Percentiles rank a stretch among this genome's conserved stretches.
Evolutionary conservation across 2,113 vertebrate genomes (phyloP).

Genomic region (Ahaetulla prasina): DNA sequence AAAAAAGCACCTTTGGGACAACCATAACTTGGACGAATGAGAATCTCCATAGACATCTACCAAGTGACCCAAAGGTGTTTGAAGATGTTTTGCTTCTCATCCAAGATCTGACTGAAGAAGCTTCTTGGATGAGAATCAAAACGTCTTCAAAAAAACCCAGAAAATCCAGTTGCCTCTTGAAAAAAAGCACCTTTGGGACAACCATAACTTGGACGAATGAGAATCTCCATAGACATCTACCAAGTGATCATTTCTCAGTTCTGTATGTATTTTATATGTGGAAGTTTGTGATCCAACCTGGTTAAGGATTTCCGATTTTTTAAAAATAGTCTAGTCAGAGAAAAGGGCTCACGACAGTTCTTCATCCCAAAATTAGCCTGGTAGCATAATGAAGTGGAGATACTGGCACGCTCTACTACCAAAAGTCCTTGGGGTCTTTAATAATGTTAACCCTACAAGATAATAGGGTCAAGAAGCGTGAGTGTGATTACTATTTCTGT

Average conservation of each 20-base stretch:
- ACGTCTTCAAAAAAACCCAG: too few relatives aligned
- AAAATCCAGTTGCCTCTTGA: too few relatives aligned
- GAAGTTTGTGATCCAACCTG: slow-evolving; percentile 48
- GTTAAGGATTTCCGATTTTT: neutral
- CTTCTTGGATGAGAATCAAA: too few relatives aligned
- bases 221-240: neutral
- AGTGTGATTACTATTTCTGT: neutral
- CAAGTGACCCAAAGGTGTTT: too few relatives aligned
- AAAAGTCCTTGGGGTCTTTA: neutral
- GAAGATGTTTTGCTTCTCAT: too few relatives aligned
- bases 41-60: neutral
- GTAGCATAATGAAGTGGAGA: neutral
- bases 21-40: too few relatives aligned
- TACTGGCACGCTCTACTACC: neutral
- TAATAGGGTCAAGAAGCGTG: neutral
- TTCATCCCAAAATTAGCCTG: neutral
- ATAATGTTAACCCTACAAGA: neutral
- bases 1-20: too few relatives aligned
- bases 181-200: too few relatives aligned
- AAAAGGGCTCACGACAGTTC: neutral
- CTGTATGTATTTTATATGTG: slow-evolving; percentile 35
- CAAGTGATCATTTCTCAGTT: slow-evolving; percentile 18
- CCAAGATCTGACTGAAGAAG: too few relatives aligned
- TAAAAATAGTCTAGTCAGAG: neutral
- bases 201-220: too few relatives aligned